Percentiles rank a stretch among this genome's conserved stretches.
Evolutionary conservation across 1,140 invertebrate species (phyloP).

Genomic region (Euschistus heros): DNA sequence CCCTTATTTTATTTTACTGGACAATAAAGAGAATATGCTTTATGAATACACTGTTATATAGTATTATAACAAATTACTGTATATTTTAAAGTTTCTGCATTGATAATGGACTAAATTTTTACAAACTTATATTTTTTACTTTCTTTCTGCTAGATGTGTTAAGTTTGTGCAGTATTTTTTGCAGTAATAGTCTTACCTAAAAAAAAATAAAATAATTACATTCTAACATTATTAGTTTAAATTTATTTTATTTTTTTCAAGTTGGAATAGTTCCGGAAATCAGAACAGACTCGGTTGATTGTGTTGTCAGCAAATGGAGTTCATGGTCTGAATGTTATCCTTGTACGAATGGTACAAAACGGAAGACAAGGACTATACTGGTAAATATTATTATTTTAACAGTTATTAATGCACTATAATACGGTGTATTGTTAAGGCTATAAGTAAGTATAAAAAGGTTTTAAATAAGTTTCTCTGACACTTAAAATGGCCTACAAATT

Average conservation of each 20-base stretch:
- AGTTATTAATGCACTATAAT: neutral
- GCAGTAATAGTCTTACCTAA: neutral
- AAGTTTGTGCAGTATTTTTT: too few relatives aligned
- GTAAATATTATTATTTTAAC: conserved; percentile 30
- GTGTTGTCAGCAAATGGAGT: conserved; percentile 42
- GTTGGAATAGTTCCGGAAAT: conserved; percentile 27
- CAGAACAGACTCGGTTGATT: conserved; percentile 35
- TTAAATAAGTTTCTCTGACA: too few relatives aligned
- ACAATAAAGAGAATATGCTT: too few relatives aligned
- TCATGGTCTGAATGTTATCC: conserved; percentile 40
- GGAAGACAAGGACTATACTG: conserved; percentile 37
- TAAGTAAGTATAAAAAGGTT: too few relatives aligned
- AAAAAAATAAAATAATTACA: neutral
- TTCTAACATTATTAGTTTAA: neutral
- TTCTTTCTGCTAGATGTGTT: neutral
- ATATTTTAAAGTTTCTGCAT: too few relatives aligned
- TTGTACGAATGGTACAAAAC: conserved; percentile 39
- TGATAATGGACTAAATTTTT: neutral
- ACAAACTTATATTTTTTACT: neutral
- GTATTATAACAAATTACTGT: too few relatives aligned
- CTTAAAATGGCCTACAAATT: too few relatives aligned
- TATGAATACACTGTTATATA: too few relatives aligned
- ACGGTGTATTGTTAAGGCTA: too few relatives aligned
- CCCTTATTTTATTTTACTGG: too few relatives aligned
- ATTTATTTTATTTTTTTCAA: conserved; percentile 20